These are phyloP conservation scores for Chaitophorus viminalis DNA, from an alignment of 2,888 invertebrate genomes.

Conservation along the genomic window DNA sequence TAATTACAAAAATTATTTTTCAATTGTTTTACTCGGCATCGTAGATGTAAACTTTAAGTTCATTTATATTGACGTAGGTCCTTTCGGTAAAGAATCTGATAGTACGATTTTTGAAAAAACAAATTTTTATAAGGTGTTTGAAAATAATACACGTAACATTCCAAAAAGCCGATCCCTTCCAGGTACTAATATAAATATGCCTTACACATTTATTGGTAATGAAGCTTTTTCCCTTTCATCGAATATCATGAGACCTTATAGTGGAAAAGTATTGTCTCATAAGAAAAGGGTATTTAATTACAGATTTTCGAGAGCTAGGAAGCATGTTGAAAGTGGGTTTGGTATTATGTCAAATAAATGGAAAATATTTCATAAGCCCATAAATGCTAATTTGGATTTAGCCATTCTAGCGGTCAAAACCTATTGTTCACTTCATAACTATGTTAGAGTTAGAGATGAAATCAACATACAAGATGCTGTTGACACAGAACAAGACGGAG, in stretches of 20 bases:
- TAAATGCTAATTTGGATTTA: too few species aligned
- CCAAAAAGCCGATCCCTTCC: not conserved
- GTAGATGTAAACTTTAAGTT: conserved; percentile 39
- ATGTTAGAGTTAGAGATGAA: too few species aligned
- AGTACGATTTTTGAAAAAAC: not conserved
- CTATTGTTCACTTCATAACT: too few species aligned
- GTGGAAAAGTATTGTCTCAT: not conserved
- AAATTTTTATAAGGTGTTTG: not conserved
- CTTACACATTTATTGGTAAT: not conserved
- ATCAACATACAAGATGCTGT: too few species aligned
- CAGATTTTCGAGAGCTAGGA: too few species aligned
- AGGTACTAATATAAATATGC: not conserved
- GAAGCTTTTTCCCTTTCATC: not conserved
- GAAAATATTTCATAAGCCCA: too few species aligned
- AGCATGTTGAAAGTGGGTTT: too few species aligned
- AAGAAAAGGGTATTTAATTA: too few species aligned
- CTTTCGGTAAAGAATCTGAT: conserved; percentile 19
- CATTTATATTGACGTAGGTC: conserved; percentile 27
- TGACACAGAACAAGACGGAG: too few species aligned
- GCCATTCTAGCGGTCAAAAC: too few species aligned
- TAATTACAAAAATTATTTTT: conserved; percentile 42
- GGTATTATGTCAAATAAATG: too few species aligned
- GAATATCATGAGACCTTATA: not conserved
- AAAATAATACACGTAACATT: not conserved
- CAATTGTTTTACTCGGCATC: conserved; percentile 30